Base-by-base conservation (phyloP, 2,888 invertebrate species). In the Chelonus formosanus region DNA sequence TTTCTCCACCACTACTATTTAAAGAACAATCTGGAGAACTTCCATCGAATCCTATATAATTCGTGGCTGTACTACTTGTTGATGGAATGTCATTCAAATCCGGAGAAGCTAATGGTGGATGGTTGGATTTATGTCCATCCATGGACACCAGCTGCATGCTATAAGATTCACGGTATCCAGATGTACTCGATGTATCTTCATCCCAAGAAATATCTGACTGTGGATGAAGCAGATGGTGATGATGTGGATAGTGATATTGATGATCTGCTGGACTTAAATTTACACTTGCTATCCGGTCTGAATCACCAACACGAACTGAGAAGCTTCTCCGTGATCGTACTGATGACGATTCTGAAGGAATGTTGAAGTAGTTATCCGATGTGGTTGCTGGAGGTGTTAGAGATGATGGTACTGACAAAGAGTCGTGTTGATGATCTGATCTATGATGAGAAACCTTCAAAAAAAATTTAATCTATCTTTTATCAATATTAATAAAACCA, bases 141-240 rank as follows among this genome's bases (percentile, higher is more conserved):
- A 89, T 80, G 74, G 89, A 88, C 44, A 89, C 88, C 71, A 88
- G 85, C 71, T 90, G 89, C 72, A 90, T 86, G 63, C 87, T 89
- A 82, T 87, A 90, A 82, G 92, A 93, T 76, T 91, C 90, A 36
- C 89, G 86, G 84, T 94, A 94, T 69, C 94, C 95, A 1, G 94
- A 95, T 20, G 94, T 95, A 74, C 94, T 94, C 0, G 94, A 94
- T 0, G 83, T 82, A 80, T 92, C 91, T 80, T 93, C 93, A 82
- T 93, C 93, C 89, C 92, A 93, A 0, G 92, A 92, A 3, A 92
- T 89, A 83, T 93, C 93, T 0, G 90, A 88, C 72, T 78, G 84
- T 7, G 76, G 82, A 71, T 78, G 79, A 55, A 75, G 76, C 7
- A 76, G 73, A 59, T 70, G 55, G 36, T 73, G 65, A 60, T 72